A percentile compares a stretch with the other conserved stretches of the same genome.
These are phyloP conservation scores for Teleopsis dalmanni DNA, from an alignment of 1,140 invertebrate species.

Conservation along the genomic window DNA sequence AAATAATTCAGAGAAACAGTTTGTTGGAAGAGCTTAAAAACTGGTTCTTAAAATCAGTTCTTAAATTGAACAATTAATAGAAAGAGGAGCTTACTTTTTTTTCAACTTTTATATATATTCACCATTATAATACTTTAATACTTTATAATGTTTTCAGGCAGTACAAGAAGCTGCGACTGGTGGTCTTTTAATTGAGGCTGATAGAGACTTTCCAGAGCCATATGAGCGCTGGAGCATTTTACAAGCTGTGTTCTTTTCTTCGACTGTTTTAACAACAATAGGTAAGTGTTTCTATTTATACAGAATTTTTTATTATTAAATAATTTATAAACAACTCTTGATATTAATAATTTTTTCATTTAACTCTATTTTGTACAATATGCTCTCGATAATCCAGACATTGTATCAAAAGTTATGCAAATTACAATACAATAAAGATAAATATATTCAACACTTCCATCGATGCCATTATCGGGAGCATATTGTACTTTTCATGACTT, in stretches of 20 bases:
- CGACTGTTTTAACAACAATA: constrained; percentile 77
- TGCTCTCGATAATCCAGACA: no score
- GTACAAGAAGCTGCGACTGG: constrained; percentile 57
- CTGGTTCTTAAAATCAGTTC: neutral
- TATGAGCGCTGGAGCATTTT: constrained; percentile 67
- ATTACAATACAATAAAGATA: no score
- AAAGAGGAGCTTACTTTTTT: neutral
- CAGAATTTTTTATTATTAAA: no score
- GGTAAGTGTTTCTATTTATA: constrained; percentile 54
- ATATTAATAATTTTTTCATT: no score
- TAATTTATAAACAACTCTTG: no score
- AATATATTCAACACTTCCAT: no score
- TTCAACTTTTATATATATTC: neutral
- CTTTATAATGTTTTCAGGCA: constrained; percentile 35
- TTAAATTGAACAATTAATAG: neutral
- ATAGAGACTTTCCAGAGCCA: constrained; percentile 49
- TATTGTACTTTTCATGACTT: no score
- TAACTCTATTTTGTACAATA: no score
- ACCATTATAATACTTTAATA: no score
- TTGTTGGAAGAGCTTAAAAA: neutral
- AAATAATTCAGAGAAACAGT: no score
- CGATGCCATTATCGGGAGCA: no score
- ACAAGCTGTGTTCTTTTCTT: constrained; percentile 76
- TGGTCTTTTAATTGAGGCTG: constrained; percentile 52
- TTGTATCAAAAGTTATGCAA: no score